Evolutionary conservation across 2,888 invertebrate genomes (phyloP), one percentile per base, ranked within the genome.

Genomic region (Atethmia centrago): DNA sequence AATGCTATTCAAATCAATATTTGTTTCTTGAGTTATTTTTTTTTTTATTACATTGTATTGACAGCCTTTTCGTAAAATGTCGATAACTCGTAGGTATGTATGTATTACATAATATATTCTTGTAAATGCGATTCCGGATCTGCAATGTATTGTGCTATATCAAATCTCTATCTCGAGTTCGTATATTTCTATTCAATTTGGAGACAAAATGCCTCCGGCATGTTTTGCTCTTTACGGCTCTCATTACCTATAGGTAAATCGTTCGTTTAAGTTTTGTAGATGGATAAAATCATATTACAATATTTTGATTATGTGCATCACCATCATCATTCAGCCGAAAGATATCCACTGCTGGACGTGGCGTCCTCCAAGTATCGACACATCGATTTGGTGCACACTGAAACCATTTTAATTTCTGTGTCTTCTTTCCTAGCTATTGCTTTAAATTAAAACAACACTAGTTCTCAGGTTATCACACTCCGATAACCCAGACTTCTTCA

Each of bases 401-500:
- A 69, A 47, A 36, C 5, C 14, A 40, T 49, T 62, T 55, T 42
- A 53, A 61, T 55, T 56, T 59, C 3, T 36, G 21, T 62, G 21
- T 59, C 14, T 63, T 49, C 42, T 45, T 51, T 62, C 9, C 14
- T 19, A 31, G 14, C 45, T 56, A 31, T 64, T 66, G 61, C 45
- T 42, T 9, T 58, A 56, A 61, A 45, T 53, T 42, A 47, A 58
- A 66, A 45, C 40, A 64, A 61, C 21, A 56, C n/a, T 25, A 56
- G 40, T 70, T 67, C 16, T 25, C 56, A 67, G 85, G 85, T 86
- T 86, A 86, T 86, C 83, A 71, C 12, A 45, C 71, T 31, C 9
- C n/a, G 87, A 86, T 86, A 86, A 83, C 85, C 77, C 53, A 59
- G 51, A 71, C 66, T 61, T 79, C 36, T 86, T 79, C 28, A 58